Evolutionary conservation across 2,797 vertebrate species (phyloP), one percentile per base, ranked within the genome.

Genomic region (Kryptolebias ocellatus): DNA sequence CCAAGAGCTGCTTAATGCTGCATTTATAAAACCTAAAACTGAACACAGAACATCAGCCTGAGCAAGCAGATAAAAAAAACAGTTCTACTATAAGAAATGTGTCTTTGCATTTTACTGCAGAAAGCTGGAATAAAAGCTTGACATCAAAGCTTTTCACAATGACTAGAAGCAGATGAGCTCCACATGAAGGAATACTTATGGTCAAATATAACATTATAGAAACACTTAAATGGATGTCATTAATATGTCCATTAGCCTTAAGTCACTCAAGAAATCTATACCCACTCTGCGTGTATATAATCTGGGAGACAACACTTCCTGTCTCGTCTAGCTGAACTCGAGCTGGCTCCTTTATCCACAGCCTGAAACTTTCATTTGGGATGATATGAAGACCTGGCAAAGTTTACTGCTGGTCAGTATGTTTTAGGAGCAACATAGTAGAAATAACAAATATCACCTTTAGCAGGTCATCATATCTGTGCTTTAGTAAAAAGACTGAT

Each of bases 231-330:
- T 76, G 70, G 68, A 80, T 67, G 62, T 82, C 76, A 80, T 80
- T 80, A 80, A 51, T 29, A 64, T 55, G 11, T 80, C 81, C 85
- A 90, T 90, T 90, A 86, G 81, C 53, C 50, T 76, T 58, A 74
- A 80, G 67, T 76, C 77, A 78, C 73, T 74, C 47, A 28, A 83
- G 62, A 86, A 84, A 88, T 85, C 79, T 59, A 89, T 83, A 87
- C 71, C 60, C 28, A 34, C 37, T 29, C 65, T 50, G 52, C 52
- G 59, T 47, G 37, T 64, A 74, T 67, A 71, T 27, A 65, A 37
- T 53, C 72, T 42, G 47, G 63, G 66, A 88, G 78, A 79, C 59
- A 1, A 56, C 24, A 60, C 79, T 82, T 87, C 78, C 81, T 64
- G 83, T 90, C 72, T 85, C 53, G 24, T 59, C 53, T 42, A 79